Evolutionary conservation across 2,797 vertebrate genomes (phyloP).

Genomic region (Perodicticus potto): DNA sequence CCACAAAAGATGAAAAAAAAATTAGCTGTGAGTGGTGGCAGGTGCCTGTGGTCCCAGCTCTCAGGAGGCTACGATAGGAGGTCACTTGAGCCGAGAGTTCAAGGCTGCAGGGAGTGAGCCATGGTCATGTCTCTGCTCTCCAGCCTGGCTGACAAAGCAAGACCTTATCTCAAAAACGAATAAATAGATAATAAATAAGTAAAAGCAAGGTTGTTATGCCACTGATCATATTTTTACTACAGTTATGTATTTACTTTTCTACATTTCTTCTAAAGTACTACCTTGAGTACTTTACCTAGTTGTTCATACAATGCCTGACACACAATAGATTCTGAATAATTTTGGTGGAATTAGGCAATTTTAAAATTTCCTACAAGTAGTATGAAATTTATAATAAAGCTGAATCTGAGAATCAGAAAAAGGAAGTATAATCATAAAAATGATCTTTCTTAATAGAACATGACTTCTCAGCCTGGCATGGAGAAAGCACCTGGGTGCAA

Average conservation of each 20-base stretch:
- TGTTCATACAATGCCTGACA: background rate
- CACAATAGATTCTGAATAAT: conserved; percentile 17
- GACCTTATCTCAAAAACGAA: no score
- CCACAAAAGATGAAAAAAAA: no score
- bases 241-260: background rate
- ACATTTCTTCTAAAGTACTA: background rate
- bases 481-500: background rate
- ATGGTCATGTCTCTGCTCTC: no score
- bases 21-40: no score
- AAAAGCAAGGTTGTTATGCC: background rate
- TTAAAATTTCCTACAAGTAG: background rate
- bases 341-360: conserved; percentile 5
- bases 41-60: no score
- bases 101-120: no score
- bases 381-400: background rate
- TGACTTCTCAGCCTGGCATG: background rate
- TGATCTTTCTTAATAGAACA: background rate
- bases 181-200: background rate
- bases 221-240: background rate
- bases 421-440: background rate
- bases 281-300: background rate
- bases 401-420: conserved; percentile 24
- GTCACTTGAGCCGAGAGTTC: no score
- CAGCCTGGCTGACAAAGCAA: no score
- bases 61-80: no score